Conservation (phyloP, 2,113 vertebrate genomes). For the Deroptyus accipitrinus region DNA sequence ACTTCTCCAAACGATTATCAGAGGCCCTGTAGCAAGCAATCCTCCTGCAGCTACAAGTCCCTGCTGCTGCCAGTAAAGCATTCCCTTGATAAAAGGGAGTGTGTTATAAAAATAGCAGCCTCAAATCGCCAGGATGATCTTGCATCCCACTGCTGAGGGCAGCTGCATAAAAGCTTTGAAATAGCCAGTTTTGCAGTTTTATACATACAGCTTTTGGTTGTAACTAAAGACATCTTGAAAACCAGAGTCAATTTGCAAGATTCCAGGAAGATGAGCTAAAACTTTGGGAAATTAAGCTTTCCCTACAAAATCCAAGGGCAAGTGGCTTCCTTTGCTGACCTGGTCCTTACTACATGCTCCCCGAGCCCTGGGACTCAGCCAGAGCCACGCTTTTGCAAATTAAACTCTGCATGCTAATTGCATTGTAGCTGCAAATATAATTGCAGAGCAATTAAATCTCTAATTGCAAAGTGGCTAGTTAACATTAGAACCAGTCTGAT, state of each 20-base stretch:
- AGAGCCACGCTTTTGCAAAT: background rate
- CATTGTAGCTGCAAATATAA: background rate
- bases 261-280: background rate
- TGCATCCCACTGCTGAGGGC: rapidly evolving
- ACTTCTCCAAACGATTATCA: rapidly evolving
- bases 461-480: background rate
- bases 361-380: rapidly evolving
- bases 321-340: background rate
- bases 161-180: background rate
- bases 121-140: background rate
- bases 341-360: rapidly evolving
- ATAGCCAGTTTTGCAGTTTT: background rate
- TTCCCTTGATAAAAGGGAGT: rapidly evolving
- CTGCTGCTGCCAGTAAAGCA: background rate
- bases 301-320: background rate
- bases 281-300: background rate
- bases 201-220: rapidly evolving
- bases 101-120: background rate
- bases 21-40: background rate
- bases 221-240: background rate
- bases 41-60: background rate
- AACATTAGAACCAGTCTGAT: background rate
- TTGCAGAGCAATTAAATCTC: background rate
- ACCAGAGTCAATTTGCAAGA: rapidly evolving
- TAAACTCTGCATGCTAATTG: background rate